These are phyloP conservation scores for Heteromormyrus szaboi DNA, from an alignment of 2,797 vertebrate genomes.

Conservation along the genomic window DNA sequence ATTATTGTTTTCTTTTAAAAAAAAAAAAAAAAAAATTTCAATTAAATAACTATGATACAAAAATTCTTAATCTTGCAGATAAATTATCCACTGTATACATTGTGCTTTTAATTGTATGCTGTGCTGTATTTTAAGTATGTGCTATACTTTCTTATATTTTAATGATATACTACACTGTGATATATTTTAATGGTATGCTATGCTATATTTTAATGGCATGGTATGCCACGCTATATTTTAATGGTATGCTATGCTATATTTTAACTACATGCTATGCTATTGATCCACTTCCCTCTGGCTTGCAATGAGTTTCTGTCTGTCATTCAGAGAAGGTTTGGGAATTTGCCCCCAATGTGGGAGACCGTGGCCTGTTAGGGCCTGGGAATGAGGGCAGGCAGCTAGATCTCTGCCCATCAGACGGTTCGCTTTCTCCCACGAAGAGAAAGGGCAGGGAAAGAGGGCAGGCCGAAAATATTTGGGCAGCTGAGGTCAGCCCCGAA, in stretches of 20 bases:
- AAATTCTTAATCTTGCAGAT: constrained; percentile 1
- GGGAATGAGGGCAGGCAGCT: constrained; percentile 49
- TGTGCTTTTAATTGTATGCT: not conserved
- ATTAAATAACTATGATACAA: not conserved
- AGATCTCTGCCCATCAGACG: constrained; percentile 39
- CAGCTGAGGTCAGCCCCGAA: constrained; percentile 17
- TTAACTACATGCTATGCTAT: not conserved
- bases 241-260: not conserved
- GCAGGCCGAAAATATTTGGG: constrained; percentile 27
- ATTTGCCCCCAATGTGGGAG: constrained; percentile 47
- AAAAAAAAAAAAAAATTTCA: not conserved
- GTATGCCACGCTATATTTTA: not conserved
- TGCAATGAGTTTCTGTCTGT: constrained; percentile 38
- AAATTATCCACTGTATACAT: not conserved
- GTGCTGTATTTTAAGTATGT: not conserved
- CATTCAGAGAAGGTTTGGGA: constrained; percentile 44
- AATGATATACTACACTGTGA: not conserved
- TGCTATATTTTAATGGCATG: not conserved
- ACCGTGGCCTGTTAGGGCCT: constrained; percentile 44
- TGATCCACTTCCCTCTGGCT: constrained; percentile 8
- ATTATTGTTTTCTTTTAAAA: constrained; percentile 22
- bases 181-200: not conserved
- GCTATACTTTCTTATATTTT: not conserved
- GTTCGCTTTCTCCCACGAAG: constrained; percentile 33
- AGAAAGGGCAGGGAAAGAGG: constrained; percentile 23